A percentile compares a stretch with the other conserved stretches of the same genome.
Evolutionary conservation across 2,113 vertebrate genomes (phyloP).

Genomic region (Paraplagusia blochii): DNA sequence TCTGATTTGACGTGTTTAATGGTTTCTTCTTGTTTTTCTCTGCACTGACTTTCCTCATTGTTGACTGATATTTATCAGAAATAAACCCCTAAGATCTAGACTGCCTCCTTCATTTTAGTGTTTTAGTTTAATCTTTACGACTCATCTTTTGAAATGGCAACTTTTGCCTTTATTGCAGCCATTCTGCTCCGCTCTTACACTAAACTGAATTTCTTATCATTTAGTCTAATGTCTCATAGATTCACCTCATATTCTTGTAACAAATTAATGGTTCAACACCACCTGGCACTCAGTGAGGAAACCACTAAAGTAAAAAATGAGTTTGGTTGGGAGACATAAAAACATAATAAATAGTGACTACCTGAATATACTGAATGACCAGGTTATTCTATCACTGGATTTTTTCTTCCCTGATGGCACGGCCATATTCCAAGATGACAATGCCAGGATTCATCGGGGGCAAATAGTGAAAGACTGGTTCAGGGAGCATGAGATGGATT

Average conservation of each 20-base stretch:
- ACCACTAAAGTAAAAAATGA: too few relatives aligned
- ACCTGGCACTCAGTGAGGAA: too few relatives aligned
- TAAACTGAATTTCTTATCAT: slow-evolving; percentile 2
- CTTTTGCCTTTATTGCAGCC: slow-evolving; percentile 28
- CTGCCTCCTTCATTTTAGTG: not conserved
- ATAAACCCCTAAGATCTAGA: slow-evolving; percentile 12
- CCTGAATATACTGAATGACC: too few relatives aligned
- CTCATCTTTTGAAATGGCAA: slow-evolving; percentile 31
- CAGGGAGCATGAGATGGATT: too few relatives aligned
- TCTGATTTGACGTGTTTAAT: slow-evolving; percentile 19
- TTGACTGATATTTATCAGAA: slow-evolving; percentile 4
- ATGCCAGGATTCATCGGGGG: too few relatives aligned
- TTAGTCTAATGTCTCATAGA: slow-evolving; percentile 40
- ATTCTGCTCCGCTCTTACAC: slow-evolving; percentile 2
- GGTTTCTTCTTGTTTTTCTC: not conserved
- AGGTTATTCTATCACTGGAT: too few relatives aligned
- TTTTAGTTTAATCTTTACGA: slow-evolving; percentile 14
- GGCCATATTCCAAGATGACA: too few relatives aligned
- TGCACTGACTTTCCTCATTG: slow-evolving; percentile 26
- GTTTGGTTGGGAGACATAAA: too few relatives aligned
- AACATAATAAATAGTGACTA: too few relatives aligned
- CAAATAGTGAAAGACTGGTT: too few relatives aligned
- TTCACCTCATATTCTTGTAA: slow-evolving; percentile 33
- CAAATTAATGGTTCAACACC: slow-evolving; percentile 4
- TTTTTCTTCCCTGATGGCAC: too few relatives aligned